Evolutionary conservation across 2,888 invertebrate species (phyloP).

Genomic region (Amaurobius ferox): DNA sequence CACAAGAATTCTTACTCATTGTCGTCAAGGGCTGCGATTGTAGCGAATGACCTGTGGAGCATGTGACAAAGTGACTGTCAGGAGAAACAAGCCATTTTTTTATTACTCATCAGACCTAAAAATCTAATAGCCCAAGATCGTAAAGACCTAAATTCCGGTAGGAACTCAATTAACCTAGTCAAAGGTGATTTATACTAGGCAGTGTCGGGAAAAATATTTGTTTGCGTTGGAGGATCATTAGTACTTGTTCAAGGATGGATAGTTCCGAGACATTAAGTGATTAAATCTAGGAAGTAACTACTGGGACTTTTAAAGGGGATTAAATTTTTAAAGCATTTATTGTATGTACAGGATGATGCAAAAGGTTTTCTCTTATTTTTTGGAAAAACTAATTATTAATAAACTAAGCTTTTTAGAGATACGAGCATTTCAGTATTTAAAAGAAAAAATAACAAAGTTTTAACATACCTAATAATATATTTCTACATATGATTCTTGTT

Average conservation of each 20-base stretch:
- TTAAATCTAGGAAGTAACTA: too few relatives aligned
- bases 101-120: slow-evolving; percentile 3
- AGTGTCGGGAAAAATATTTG: neutral
- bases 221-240: neutral
- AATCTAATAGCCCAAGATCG: neutral
- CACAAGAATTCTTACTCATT: slow-evolving; percentile 6
- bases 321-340: too few relatives aligned
- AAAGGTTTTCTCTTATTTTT: too few relatives aligned
- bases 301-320: too few relatives aligned
- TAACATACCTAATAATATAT: too few relatives aligned
- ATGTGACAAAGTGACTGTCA: slow-evolving; percentile 6
- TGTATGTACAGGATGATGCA: too few relatives aligned
- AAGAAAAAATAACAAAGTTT: too few relatives aligned
- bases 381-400: too few relatives aligned
- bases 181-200: neutral
- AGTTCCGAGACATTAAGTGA: neutral
- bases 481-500: too few relatives aligned
- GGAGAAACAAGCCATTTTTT: neutral
- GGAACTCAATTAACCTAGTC: slow-evolving; percentile 14
- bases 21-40: slow-evolving; percentile 6
- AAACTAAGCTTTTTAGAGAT: too few relatives aligned
- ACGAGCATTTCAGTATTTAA: too few relatives aligned
- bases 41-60: slow-evolving; percentile 3
- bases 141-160: slow-evolving; percentile 16
- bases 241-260: neutral